Base-by-base conservation (phyloP, 2,888 invertebrate species). In the Merodon equestris region DNA sequence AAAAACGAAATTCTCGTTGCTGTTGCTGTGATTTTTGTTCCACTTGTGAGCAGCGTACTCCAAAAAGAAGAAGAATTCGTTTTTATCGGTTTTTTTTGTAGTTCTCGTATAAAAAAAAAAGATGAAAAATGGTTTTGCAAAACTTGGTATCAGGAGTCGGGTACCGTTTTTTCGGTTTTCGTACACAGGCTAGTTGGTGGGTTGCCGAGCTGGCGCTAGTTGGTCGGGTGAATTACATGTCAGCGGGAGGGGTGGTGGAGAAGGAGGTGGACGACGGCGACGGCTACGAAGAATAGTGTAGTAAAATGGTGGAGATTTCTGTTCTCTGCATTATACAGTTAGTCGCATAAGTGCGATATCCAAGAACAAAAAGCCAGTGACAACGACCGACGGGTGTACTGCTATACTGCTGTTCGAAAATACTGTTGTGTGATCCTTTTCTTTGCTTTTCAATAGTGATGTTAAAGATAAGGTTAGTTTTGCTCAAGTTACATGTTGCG, bases 81-180 rank as follows among this genome's bases (percentile, higher is more conserved):
- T 58, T 58, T 1, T 70, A 1, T 36, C 9, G 14, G n/a, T 56
- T 17, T 48, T 58, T 58, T 1, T 70, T 1, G 36, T 12, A 18
- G n/a, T 56, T 17, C 4, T 9, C 12, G 5, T 50, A 40, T 2
- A 10, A 19, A 5, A 27, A 4, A 27, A 27, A 27, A n/a, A n/a
- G n/a, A 17, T 1, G 5, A 51, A 66, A 54, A 48, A 58, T 40
- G 70, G 53, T 53, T 71, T 75, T 15, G 54, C 42, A 42, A 50
- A 53, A 53, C 9, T 27, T 40, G 47, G 47, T 7, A 40, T 45
- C 66, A 48, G 63, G 12, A 73, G 40, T 64, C 58, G 63, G 54
- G 74, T 79, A 73, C 79, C 73, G 79, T 79, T 79, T 64, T 74
- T 66, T 79, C 63, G 57, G 72, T 79, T 73, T 68, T 63, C 27